A percentile compares a stretch with the other conserved stretches of the same genome.
phyloP scores from a whole-genome alignment of 2,113 vertebrate species.

The Periophthalmus modestus region DNA sequence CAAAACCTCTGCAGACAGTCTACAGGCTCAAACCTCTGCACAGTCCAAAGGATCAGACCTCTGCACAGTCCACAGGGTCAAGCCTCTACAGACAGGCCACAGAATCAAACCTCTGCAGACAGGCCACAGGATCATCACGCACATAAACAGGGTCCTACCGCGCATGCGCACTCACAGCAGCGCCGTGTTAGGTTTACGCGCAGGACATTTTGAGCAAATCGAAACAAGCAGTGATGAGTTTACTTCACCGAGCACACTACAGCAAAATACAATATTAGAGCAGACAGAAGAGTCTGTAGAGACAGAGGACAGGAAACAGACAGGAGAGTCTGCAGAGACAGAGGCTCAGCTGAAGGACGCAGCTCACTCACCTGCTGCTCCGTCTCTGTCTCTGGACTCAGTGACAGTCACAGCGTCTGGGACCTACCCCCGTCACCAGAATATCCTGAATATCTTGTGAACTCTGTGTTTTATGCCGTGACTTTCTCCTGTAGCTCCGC shows the following conservation, averaged over 20 bases:
- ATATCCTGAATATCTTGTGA: no score
- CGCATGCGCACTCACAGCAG: constrained; percentile 56
- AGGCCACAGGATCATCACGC: no score
- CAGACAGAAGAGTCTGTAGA: not conserved
- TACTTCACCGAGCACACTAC: not conserved
- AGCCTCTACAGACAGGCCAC: no score
- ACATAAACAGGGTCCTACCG: not conserved
- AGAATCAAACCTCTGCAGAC: no score
- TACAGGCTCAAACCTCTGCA: no score
- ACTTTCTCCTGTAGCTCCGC: not conserved
- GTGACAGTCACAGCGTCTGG: no score
- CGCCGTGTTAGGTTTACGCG: constrained; percentile 5
- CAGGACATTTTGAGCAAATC: not conserved
- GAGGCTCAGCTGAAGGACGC: constrained; percentile 1
- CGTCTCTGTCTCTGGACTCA: no score
- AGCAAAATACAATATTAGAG: not conserved
- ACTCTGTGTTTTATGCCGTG: not conserved
- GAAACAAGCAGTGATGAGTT: not conserved
- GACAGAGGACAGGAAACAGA: not conserved
- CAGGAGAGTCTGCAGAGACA: not conserved
- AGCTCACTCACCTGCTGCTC: constrained; percentile 80
- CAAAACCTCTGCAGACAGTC: no score
- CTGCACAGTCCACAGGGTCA: no score
- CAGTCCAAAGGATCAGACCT: no score
- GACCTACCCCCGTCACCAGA: not conserved